These are phyloP conservation scores for Anagrus nilaparvatae DNA, from an alignment of 1,140 invertebrate species.

Conservation along the genomic window DNA sequence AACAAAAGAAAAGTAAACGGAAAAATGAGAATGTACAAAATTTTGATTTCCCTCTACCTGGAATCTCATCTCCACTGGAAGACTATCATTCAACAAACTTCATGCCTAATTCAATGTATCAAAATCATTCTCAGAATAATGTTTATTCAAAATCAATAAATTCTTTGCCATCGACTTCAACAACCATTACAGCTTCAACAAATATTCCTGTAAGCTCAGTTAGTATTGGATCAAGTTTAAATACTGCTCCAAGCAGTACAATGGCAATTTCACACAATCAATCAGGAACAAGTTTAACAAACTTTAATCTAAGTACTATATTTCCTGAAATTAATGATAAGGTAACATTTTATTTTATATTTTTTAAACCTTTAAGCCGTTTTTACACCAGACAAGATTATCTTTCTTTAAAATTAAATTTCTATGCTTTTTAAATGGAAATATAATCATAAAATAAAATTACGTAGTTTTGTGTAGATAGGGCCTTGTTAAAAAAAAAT, in stretches of 20 bases:
- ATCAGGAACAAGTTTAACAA: conserved; percentile 49
- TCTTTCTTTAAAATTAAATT: no score
- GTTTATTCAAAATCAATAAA: conserved; percentile 27
- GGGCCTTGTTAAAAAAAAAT: neutral
- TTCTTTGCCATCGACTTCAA: neutral
- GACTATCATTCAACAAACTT: conserved; percentile 35
- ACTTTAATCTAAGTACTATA: conserved; percentile 58
- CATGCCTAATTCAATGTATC: conserved; percentile 32
- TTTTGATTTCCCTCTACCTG: conserved; percentile 33
- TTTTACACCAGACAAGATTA: no score
- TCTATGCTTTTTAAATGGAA: no score
- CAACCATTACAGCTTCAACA: neutral
- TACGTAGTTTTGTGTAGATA: neutral
- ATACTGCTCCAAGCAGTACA: conserved; percentile 22
- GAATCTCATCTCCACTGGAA: conserved; percentile 33
- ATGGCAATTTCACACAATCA: conserved; percentile 35
- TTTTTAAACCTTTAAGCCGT: neutral
- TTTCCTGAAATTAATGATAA: conserved; percentile 61
- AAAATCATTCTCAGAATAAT: conserved; percentile 34
- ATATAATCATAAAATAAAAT: no score
- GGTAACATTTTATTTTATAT: conserved; percentile 30
- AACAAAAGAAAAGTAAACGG: conserved; percentile 35
- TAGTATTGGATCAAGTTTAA: no score
- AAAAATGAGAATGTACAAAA: conserved; percentile 33
- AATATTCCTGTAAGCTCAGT: no score